Evolutionary conservation across 2,113 vertebrate genomes (phyloP), one percentile per base, ranked within the genome.

Genomic region (Barbus barbus): DNA sequence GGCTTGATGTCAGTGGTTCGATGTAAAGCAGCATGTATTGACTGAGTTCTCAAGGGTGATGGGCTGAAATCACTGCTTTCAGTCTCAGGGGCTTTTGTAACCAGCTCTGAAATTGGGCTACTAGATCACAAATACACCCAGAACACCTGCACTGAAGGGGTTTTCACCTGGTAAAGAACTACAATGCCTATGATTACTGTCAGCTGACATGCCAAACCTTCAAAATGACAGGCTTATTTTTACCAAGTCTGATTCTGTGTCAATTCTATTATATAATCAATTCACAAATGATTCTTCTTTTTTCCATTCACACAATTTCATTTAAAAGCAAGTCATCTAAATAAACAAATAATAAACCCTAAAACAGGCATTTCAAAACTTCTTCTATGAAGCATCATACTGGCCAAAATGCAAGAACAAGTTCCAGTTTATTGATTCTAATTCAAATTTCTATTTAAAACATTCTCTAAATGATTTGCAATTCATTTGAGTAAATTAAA

Each of bases 111-210:
- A 77, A 84, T 53, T 80, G 38, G 78, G 20, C 20, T 80, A 24
- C 46, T 36, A 58, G 41, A 80, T 60, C 36, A 60, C 26, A 71
- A 78, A 86, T 41, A 31, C 26, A 24, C n/a, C 63, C 28, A 22
- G 22, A 84, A 61, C 65, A 67, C 76, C 33, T 56, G 72, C 18
- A 56, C 53, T 81, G 75, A 61, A 71, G 36, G 60, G 1, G 2
- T 33, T 26, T 82, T 82, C 8, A 0, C 44, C 38, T 36, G 46
- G 61, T 75, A 26, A 38, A 78, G 72, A 46, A 56, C 56, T 60
- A 83, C 82, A 84, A 46, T 63, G 33, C 26, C 69, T 63, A 46
- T 77, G 44, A 81, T 33, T n/a, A n/a, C n/a, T n/a, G n/a, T n/a
- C n/a, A n/a, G n/a, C n/a, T n/a, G n/a, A n/a, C n/a, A n/a, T n/a